Evolutionary conservation across 2,797 vertebrate species (phyloP), one percentile per base, ranked within the genome.

Genomic region (Pipistrellus pygmaeus): DNA sequence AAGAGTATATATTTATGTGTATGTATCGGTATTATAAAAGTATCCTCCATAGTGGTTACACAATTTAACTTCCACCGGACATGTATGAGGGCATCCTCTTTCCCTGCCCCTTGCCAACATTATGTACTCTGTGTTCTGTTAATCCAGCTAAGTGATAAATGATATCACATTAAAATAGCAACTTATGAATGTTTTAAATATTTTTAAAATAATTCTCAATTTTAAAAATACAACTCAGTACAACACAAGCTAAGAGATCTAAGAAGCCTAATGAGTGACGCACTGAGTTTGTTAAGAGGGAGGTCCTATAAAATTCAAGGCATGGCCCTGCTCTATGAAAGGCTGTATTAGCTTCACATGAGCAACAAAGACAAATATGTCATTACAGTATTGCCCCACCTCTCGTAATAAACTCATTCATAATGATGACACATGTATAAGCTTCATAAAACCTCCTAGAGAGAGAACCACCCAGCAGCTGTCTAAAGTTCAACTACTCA

Each of bases 331-430:
- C 11, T 48, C 85, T 72, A 48, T 72, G 78, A 88, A 92, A 57
- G 21, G 38, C n/a, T 66, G 88, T 71, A 83, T 78, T 60, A 83
- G 69, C 23, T 88, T 94, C 76, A 71, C 20, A 23, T 51, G 44
- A 85, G 25, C 38, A 95, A 64, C 69, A 86, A 94, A 92, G 55
- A 76, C 32, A 95, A 90, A 64, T 17, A 84, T 35, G 32, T 75
- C 78, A 89, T 77, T 71, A 92, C 14, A 75, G 18, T 20, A 90
- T 68, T 95, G 60, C 30, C 68, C 90, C 81, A 83, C 76, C 32
- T 96, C 86, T 69, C 88, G 55, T n/a, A 95, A 91, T 71, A 93
- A 96, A 90, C 41, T 51, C 82, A 90, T 83, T 83, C 57, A 91
- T 9, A 75, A 60, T 53, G 57, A 35, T 94, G 78, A 84, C 72